A percentile compares a stretch with the other conserved stretches of the same genome.
Evolutionary conservation across 92 coral and sea anemone genomes (phyloP).

Genomic region (Phymanthus crucifer): DNA sequence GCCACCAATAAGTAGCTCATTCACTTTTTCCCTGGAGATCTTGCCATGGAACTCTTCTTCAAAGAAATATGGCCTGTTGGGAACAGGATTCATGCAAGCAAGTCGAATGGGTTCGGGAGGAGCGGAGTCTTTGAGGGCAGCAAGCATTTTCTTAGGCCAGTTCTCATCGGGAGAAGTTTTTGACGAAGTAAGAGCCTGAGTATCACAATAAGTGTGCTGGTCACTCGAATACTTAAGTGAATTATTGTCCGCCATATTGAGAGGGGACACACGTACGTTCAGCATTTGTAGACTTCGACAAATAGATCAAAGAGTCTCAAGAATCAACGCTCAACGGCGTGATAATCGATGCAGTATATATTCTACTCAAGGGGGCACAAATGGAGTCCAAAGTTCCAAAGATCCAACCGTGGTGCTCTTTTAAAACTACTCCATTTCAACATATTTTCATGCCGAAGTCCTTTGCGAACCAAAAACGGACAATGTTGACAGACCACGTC

Average conservation of each 20-base stretch:
- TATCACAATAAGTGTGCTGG: conserved; percentile 35
- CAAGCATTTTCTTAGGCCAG: conserved; percentile 85
- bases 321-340: neutral
- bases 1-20: conserved; percentile 78
- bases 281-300: conserved; percentile 34
- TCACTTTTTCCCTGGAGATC: conserved; percentile 84
- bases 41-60: conserved; percentile 96
- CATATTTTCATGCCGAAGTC: conserved; percentile 16
- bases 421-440: conserved; percentile 16
- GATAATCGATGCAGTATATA: neutral
- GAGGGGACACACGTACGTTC: conserved; percentile 40
- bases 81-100: conserved; percentile 91
- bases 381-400: conserved; percentile 9
- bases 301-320: neutral
- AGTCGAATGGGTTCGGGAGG: conserved; percentile 96
- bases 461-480: conserved; percentile 19
- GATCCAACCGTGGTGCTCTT: conserved; percentile 14
- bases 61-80: conserved; percentile 79
- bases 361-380: neutral
- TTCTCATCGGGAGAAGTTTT: conserved; percentile 44
- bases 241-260: conserved; percentile 42
- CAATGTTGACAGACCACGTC: conserved; percentile 10
- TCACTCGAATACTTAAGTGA: conserved; percentile 24
- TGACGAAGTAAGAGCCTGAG: conserved; percentile 19
- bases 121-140: conserved; percentile 83